Evolutionary conservation across 2,797 vertebrate genomes (phyloP).

Genomic region (Cephalopachus bancanus): DNA sequence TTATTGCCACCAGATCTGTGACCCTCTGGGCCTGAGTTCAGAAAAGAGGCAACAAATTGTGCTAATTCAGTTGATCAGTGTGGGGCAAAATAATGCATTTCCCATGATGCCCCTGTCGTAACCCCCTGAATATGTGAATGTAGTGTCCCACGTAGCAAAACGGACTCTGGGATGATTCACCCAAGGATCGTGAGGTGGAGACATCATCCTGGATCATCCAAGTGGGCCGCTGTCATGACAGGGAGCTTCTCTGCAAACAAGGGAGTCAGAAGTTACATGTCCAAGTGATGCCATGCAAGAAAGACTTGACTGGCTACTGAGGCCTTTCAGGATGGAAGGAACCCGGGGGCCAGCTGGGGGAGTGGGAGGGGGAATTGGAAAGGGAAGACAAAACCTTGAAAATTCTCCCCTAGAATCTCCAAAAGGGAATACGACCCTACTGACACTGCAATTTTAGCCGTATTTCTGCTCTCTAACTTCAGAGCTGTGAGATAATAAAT

Average conservation of each 20-base stretch:
- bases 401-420: background rate
- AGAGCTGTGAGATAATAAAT: background rate
- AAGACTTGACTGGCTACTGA: background rate
- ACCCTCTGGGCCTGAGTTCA: background rate
- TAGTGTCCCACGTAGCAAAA: background rate
- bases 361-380: background rate
- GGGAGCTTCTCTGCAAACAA: background rate
- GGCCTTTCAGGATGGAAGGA: background rate
- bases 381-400: background rate
- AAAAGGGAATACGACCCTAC: background rate
- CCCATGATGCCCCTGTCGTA: background rate
- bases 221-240: background rate
- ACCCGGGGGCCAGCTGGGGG: background rate
- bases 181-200: background rate
- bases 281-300: background rate
- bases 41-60: background rate
- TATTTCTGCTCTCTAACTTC: background rate
- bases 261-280: background rate
- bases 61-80: background rate
- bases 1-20: background rate
- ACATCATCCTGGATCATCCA: background rate
- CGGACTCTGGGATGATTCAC: background rate
- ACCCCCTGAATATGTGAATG: background rate
- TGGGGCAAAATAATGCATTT: background rate
- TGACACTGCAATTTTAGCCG: background rate